These are phyloP conservation scores for Sparus aurata DNA, from an alignment of 2,797 vertebrate genomes.

Conservation along the genomic window DNA sequence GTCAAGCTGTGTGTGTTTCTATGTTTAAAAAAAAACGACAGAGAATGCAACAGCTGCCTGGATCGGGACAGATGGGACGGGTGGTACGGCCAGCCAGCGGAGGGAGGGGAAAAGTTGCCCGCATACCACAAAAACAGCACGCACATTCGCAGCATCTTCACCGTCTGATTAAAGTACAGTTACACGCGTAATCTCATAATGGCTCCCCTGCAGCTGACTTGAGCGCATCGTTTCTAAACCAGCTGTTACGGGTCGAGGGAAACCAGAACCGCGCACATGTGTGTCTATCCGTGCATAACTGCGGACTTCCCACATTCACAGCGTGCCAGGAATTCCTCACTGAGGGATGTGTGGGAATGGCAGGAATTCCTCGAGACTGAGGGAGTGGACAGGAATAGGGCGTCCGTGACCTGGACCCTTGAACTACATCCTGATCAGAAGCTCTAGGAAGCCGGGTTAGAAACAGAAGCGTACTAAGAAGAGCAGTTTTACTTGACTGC, in stretches of 20 bases:
- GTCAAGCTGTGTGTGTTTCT: conserved; percentile 10
- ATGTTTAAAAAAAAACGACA: conserved; percentile 20
- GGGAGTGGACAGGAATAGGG: conserved; percentile 68
- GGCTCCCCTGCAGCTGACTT: conserved; percentile 69
- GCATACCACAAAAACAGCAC: conserved; percentile 48
- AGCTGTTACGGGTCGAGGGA: conserved; percentile 73
- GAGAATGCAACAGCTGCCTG: conserved; percentile 76
- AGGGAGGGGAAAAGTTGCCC: conserved; percentile 54
- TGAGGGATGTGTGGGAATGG: conserved; percentile 76
- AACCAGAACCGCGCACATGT: conserved; percentile 69
- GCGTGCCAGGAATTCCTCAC: conserved; percentile 71
- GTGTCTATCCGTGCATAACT: conserved; percentile 51
- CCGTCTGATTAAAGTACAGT: conserved; percentile 61
- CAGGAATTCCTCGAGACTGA: conserved; percentile 73
- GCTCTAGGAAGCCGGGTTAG: background rate
- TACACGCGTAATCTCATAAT: conserved; percentile 64
- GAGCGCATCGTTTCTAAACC: conserved; percentile 51
- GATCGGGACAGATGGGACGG: conserved; percentile 65
- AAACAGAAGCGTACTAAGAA: background rate
- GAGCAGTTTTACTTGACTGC: conserved; percentile 3
- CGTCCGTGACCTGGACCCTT: conserved; percentile 48
- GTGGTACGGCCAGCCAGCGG: conserved; percentile 51
- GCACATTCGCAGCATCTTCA: conserved; percentile 24
- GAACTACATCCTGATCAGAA: conserved; percentile 53
- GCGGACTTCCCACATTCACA: conserved; percentile 72